A percentile compares a stretch with the other conserved stretches of the same genome.
These are phyloP conservation scores for Planiliza haematocheilus DNA, from an alignment of 2,113 vertebrate species.

Conservation along the genomic window DNA sequence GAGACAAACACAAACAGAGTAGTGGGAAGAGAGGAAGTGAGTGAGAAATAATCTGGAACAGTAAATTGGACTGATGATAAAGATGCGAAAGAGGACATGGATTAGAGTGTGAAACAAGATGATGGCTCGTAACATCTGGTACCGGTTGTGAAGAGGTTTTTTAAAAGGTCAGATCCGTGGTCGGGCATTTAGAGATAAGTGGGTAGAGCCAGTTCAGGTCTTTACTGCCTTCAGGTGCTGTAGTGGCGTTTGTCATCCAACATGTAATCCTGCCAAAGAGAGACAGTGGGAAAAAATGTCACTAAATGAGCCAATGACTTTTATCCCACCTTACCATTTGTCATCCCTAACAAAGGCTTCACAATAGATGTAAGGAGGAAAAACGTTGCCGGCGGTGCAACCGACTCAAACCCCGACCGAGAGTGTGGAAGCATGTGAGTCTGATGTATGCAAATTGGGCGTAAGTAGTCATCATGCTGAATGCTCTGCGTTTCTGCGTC, in stretches of 20 bases:
- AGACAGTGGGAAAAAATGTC: slow-evolving; percentile 17
- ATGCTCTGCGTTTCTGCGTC: background rate
- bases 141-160: slow-evolving; percentile 42
- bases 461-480: slow-evolving; percentile 15
- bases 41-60: background rate
- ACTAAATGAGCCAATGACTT: slow-evolving; percentile 20
- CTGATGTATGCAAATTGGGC: slow-evolving; percentile 34
- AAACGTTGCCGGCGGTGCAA: slow-evolving; percentile 1
- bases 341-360: slow-evolving; percentile 30
- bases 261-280: slow-evolving; percentile 34
- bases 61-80: slow-evolving; percentile 17
- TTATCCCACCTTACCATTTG: slow-evolving; percentile 35
- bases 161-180: slow-evolving; percentile 56
- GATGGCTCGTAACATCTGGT: slow-evolving; percentile 31
- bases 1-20: background rate
- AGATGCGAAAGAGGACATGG: slow-evolving; percentile 10
- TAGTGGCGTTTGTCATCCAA: slow-evolving; percentile 36
- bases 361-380: slow-evolving; percentile 12
- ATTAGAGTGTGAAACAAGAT: slow-evolving; percentile 24
- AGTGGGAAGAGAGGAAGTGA: background rate
- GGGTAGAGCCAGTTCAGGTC: slow-evolving; percentile 9
- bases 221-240: slow-evolving; percentile 23
- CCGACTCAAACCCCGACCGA: slow-evolving; percentile 28
- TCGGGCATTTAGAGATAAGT: slow-evolving; percentile 38
- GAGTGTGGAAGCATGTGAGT: background rate